A percentile compares a stretch with the other conserved stretches of the same genome.
These are phyloP conservation scores for Anseranas semipalmata DNA, from an alignment of 2,113 vertebrate genomes.

Conservation along the genomic window DNA sequence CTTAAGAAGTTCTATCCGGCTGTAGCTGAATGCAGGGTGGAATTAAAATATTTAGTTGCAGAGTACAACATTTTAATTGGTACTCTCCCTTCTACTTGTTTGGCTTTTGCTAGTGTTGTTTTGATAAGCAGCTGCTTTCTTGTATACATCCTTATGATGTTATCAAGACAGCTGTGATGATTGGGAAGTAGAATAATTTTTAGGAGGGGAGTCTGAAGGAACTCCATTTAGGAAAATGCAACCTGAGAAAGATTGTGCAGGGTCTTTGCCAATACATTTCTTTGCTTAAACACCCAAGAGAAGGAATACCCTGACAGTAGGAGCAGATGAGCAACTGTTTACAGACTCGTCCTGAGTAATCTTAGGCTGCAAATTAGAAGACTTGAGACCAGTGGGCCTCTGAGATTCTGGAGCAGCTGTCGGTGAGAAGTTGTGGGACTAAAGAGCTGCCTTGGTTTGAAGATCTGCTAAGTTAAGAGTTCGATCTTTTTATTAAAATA, in stretches of 20 bases:
- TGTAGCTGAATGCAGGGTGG: neutral
- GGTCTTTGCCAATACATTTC: neutral
- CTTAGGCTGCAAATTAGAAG: neutral
- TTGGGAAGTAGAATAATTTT: neutral
- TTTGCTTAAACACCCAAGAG: neutral
- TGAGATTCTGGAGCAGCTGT: neutral
- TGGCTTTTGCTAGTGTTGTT: neutral
- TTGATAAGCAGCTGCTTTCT: neutral
- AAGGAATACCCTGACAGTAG: neutral
- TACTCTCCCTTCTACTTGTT: neutral
- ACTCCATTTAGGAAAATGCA: neutral
- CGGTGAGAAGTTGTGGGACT: neutral
- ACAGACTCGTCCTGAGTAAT: neutral
- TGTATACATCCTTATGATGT: neutral
- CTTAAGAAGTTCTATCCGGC: neutral
- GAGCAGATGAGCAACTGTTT: neutral
- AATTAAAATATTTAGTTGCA: neutral
- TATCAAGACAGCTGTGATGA: neutral
- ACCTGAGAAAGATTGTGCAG: neutral
- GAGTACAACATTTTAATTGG: neutral
- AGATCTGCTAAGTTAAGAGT: neutral
- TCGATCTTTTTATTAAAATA: neutral
- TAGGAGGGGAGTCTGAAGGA: neutral
- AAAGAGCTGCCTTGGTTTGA: neutral
- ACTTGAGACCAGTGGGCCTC: neutral